Evolutionary conservation across 2,888 invertebrate genomes (phyloP).

Genomic region (Zootermopsis nevadensis): DNA sequence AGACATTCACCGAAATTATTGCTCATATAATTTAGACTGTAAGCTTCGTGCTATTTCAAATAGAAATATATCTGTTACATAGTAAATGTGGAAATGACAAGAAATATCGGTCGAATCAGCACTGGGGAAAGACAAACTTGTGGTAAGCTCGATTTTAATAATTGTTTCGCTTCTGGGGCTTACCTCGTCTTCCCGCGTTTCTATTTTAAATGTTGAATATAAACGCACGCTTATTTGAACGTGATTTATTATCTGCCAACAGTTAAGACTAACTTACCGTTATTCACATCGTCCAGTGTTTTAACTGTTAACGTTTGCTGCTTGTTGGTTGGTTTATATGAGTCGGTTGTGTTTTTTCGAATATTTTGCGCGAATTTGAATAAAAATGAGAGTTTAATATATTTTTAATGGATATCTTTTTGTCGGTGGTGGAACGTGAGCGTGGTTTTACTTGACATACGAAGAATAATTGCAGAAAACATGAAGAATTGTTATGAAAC

Average conservation of each 20-base stretch:
- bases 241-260: constrained; percentile 14
- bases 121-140: too few relatives aligned
- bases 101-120: too few relatives aligned
- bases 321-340: constrained; percentile 43
- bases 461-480: background rate
- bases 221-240: constrained; percentile 20
- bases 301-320: constrained; percentile 48
- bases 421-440: constrained; percentile 28
- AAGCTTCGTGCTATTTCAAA: too few relatives aligned
- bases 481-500: background rate
- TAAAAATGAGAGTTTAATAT: constrained; percentile 42
- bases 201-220: background rate
- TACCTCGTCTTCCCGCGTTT: constrained; percentile 1
- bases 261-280: constrained; percentile 32
- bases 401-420: constrained; percentile 46
- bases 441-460: constrained; percentile 15
- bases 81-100: too few relatives aligned
- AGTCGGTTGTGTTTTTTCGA: constrained; percentile 46
- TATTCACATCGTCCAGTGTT: constrained; percentile 45
- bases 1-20: too few relatives aligned
- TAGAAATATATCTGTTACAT: too few relatives aligned
- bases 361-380: constrained; percentile 48
- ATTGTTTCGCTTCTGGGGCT: constrained; percentile 9
- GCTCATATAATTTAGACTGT: too few relatives aligned
- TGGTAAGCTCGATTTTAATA: too few relatives aligned